Conservation (phyloP, 2,113 vertebrate species). For the Willisornis vidua region DNA sequence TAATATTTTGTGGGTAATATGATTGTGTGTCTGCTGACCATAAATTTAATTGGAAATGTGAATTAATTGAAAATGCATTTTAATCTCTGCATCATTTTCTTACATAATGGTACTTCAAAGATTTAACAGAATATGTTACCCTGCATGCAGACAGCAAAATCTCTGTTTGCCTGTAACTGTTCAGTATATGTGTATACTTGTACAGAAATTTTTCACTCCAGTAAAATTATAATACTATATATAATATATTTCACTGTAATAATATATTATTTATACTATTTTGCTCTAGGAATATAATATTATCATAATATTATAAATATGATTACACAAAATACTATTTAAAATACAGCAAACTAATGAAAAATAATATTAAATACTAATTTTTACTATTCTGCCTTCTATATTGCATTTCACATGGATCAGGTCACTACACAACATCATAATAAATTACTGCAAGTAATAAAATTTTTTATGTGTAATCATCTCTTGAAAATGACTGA, state of each 20-base stretch:
- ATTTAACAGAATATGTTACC: background rate
- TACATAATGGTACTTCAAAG: slow-evolving; percentile 2
- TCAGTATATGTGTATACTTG: background rate
- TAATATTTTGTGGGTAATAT: slow-evolving; percentile 53
- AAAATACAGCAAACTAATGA: background rate
- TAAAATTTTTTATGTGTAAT: background rate
- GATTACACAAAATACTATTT: background rate
- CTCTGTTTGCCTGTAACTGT: background rate
- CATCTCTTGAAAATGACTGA: background rate
- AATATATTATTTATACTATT: background rate
- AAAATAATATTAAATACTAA: background rate
- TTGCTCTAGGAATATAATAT: background rate
- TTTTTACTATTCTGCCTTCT: background rate
- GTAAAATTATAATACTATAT: background rate
- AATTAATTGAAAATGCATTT: slow-evolving; percentile 50
- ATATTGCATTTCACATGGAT: background rate
- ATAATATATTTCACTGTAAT: background rate
- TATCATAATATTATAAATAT: background rate
- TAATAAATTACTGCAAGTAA: background rate
- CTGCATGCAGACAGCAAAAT: background rate
- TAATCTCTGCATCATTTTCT: slow-evolving; percentile 44
- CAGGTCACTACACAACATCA: background rate
- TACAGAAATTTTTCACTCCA: background rate
- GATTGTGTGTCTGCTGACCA: slow-evolving; percentile 24
- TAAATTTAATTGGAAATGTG: slow-evolving; percentile 64